These are phyloP conservation scores for Rhinolophus sinicus DNA, from an alignment of 2,113 vertebrate species.

Conservation along the genomic window DNA sequence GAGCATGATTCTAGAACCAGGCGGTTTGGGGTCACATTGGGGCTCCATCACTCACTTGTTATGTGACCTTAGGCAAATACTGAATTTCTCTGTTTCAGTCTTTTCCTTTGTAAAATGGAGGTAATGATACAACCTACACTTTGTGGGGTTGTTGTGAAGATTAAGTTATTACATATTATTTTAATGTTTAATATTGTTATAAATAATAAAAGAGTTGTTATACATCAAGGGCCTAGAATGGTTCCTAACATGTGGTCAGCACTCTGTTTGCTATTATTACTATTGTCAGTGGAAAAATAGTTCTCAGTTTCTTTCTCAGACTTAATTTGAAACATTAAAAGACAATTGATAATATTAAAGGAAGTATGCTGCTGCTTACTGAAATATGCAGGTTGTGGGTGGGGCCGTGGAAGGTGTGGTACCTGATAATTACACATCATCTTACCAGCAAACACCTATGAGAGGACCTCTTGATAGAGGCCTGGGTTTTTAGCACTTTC, in stretches of 20 bases:
- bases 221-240: background rate
- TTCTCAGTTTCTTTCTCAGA: background rate
- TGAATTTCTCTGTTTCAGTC: background rate
- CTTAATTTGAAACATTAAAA: slow-evolving; percentile 28
- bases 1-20: background rate
- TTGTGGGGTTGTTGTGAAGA: background rate
- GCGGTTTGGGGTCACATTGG: background rate
- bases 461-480: background rate
- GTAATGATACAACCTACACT: background rate
- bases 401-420: background rate
- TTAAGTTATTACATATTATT: background rate
- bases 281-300: background rate
- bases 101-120: slow-evolving; percentile 6
- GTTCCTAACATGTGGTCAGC: background rate
- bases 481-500: background rate
- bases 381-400: background rate
- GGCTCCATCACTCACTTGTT: background rate
- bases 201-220: background rate
- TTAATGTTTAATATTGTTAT: background rate
- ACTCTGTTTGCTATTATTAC: background rate
- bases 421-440: background rate
- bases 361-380: background rate
- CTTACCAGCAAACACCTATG: background rate
- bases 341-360: background rate
- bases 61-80: background rate